Evolutionary conservation across 2,113 vertebrate species (phyloP), one percentile per base, ranked within the genome.

Genomic region (Myanophis thanlyinensis): DNA sequence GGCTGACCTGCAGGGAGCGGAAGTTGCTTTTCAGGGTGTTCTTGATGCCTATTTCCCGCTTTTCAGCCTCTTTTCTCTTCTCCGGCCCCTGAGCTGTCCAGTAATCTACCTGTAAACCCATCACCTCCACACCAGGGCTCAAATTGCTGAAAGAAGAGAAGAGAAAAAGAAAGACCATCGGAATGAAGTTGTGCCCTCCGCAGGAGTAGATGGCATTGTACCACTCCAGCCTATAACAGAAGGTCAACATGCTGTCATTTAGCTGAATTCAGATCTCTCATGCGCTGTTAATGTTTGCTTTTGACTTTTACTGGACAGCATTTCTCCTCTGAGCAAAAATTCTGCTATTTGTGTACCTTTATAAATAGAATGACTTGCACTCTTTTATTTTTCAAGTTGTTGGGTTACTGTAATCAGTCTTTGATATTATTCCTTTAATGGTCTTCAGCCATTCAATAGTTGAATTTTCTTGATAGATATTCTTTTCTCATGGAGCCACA

Each of bases 11-110:
- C 67, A 99, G 98, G 0, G 98, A 99, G 93, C 99, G 98, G 97
- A 99, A 99, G 97, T 99, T 99, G 95, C 98, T 99, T 97, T 99
- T 99, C 95, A 99, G 97, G 0, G 99, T 99, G 97, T 99, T 99
- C 97, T 99, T 97, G 90, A 97, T 97, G 53, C 98, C 98, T 2
- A 97, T 98, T 73, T 98, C 98, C 27, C 97, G 96, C 94, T 98
- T 98, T 59, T 98, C 98, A 0, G 98, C 98, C 44, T 98, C 98
- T 91, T 98, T 98, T 95, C 97, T 98, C 96, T 97, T 98, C 47
- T 99, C 98, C 0, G 95, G 94, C 84, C 98, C 98, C 90, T 98
- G 98, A 86, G 97, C 98, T 5, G 98, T 98, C 99, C 99, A 99
- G 97, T 99, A 99, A 94, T 99, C 98, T 93, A 99, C 99, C 96